A percentile compares a stretch with the other conserved stretches of the same genome.
Conservation (phyloP, 2,113 vertebrate genomes). For the Pangasianodon hypophthalmus region DNA sequence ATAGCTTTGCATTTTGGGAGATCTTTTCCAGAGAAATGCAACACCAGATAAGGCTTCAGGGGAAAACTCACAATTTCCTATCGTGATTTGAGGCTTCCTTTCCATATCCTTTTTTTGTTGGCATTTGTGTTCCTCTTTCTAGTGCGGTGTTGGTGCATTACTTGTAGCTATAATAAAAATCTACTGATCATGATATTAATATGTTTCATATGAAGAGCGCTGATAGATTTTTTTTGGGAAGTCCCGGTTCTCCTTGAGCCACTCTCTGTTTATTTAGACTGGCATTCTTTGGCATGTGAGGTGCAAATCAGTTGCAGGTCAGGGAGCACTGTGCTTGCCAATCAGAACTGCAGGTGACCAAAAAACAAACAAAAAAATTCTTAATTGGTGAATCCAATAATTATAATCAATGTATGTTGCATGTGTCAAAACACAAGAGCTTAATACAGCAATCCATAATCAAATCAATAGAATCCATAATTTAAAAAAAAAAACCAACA, state of each 20-base stretch:
- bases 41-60: background rate
- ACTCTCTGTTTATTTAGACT: background rate
- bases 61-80: background rate
- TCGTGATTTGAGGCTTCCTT: background rate
- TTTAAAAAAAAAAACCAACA: background rate
- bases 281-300: background rate
- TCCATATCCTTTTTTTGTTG: background rate
- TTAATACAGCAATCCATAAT: no score
- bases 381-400: background rate
- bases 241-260: background rate
- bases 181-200: background rate
- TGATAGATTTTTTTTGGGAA: background rate
- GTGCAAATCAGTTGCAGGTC: background rate
- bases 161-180: background rate
- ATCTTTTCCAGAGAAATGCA: background rate
- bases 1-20: background rate
- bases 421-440: background rate
- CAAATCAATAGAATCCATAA: background rate
- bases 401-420: background rate
- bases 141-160: background rate
- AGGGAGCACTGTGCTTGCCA: background rate
- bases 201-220: background rate
- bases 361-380: no score
- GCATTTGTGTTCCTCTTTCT: background rate
- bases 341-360: background rate